These are phyloP conservation scores for Montipora efflorescens DNA, from an alignment of 64 coral and sea anemone species.

Conservation along the genomic window DNA sequence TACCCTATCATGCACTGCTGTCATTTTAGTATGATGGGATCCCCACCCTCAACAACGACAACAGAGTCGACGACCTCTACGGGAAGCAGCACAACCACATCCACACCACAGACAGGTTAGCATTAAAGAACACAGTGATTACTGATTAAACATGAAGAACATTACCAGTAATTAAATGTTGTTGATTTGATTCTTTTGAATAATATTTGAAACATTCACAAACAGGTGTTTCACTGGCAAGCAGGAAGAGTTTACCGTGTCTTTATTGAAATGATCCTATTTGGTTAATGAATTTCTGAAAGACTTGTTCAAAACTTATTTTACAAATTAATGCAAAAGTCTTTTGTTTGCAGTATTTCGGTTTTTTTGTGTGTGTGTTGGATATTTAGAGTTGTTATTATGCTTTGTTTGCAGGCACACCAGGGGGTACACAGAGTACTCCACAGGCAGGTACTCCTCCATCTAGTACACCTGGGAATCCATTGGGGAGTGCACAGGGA, in stretches of 20 bases:
- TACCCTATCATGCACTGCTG: not conserved
- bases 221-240: too few relatives aligned
- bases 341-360: too few relatives aligned
- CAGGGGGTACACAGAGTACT: slow-evolving; percentile 21
- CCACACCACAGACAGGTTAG: slow-evolving; percentile 37
- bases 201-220: too few relatives aligned
- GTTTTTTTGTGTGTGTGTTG: not conserved
- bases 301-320: too few relatives aligned
- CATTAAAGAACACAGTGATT: not conserved
- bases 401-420: not conserved
- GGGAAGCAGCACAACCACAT: slow-evolving; percentile 42
- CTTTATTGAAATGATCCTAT: too few relatives aligned
- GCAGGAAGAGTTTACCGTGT: too few relatives aligned
- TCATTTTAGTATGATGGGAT: slow-evolving; percentile 14
- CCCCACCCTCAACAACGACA: slow-evolving; percentile 17
- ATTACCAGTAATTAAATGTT: too few relatives aligned
- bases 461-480: not conserved
- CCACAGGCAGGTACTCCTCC: not conserved
- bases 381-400: not conserved
- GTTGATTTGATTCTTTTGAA: too few relatives aligned
- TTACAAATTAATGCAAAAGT: too few relatives aligned
- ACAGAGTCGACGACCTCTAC: slow-evolving; percentile 53
- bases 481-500: not conserved
- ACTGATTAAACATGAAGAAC: too few relatives aligned
- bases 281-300: too few relatives aligned